Percentiles rank a stretch among this genome's conserved stretches.
These are phyloP conservation scores for Drosophila falleni DNA, from an alignment of 2,888 invertebrate species.

Conservation along the genomic window DNA sequence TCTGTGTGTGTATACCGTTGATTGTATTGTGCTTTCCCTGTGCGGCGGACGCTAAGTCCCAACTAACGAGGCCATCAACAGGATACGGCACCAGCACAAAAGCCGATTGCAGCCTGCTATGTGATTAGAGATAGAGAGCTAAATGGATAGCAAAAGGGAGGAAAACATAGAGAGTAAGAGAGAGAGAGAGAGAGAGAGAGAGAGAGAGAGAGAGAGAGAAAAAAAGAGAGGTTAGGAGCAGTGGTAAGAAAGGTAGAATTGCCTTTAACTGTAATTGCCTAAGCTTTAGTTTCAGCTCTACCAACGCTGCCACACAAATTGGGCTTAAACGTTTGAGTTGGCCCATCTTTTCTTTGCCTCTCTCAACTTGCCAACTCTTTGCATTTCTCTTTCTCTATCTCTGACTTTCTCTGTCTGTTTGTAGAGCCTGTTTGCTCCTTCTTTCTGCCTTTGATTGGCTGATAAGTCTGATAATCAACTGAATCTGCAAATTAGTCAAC, in stretches of 20 bases:
- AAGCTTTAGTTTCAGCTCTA: conserved; percentile 23
- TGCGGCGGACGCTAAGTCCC: conserved; percentile 64
- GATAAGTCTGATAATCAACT: conserved; percentile 26
- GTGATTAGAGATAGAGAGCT: conserved; percentile 64
- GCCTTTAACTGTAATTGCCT: conserved; percentile 77
- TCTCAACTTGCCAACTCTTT: not conserved
- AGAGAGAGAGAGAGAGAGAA: not conserved
- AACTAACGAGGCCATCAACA: conserved; percentile 80
- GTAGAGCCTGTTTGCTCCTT: conserved; percentile 18
- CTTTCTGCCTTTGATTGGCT: conserved; percentile 4
- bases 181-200: not conserved
- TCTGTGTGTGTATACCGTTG: conserved; percentile 50
- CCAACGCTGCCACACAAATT: conserved; percentile 57
- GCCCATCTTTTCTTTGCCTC: conserved; percentile 7
- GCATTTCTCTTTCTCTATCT: not conserved
- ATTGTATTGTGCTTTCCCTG: conserved; percentile 66
- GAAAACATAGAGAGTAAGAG: not conserved
- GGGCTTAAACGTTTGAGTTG: conserved; percentile 65
- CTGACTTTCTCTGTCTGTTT: not conserved
- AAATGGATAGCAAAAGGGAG: conserved; percentile 1
- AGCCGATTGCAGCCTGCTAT: conserved; percentile 76
- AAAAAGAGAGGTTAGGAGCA: not conserved
- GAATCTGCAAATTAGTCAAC: conserved; percentile 33
- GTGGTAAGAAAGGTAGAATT: conserved; percentile 34
- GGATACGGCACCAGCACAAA: conserved; percentile 72